These are phyloP conservation scores for Mionectes macconnelli DNA, from an alignment of 2,113 vertebrate genomes.

Conservation along the genomic window DNA sequence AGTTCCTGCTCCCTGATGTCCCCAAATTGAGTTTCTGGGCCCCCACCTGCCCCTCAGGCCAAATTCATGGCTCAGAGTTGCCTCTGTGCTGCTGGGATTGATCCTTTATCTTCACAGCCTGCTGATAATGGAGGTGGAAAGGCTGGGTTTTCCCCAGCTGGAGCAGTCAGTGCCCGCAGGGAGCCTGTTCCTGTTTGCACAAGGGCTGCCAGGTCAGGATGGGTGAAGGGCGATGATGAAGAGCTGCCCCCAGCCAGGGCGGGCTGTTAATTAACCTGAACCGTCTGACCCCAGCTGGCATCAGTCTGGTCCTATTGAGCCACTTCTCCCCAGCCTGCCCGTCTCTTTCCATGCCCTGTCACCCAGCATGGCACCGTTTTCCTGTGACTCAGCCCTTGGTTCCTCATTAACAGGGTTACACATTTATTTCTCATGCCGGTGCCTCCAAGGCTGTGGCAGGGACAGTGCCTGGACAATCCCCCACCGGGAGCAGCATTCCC, in stretches of 20 bases:
- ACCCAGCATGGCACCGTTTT: background rate
- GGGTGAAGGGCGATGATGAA: background rate
- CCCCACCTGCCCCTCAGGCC: background rate
- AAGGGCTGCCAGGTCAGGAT: background rate
- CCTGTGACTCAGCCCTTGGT: conserved; percentile 48
- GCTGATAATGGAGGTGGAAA: background rate
- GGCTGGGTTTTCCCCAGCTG: background rate
- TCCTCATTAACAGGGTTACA: conserved; percentile 41
- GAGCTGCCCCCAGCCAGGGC: background rate
- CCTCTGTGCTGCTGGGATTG: background rate
- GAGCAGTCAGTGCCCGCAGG: background rate
- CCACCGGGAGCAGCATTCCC: rapidly evolving
- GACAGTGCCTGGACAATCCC: rapidly evolving
- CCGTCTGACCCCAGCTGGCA: background rate
- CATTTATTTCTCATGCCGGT: background rate
- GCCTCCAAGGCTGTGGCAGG: rapidly evolving
- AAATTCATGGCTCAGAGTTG: background rate
- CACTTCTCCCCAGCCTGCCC: background rate
- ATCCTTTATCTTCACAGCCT: background rate
- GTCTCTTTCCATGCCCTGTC: background rate
- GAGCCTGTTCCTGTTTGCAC: background rate
- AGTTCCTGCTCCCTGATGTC: background rate
- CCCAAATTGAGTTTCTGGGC: background rate
- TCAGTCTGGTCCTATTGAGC: rapidly evolving
- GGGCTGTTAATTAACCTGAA: conserved; percentile 5